Percentiles rank a stretch among this genome's conserved stretches.
These are phyloP conservation scores for Mactromeris polynyma DNA, from an alignment of 2,888 invertebrate genomes.

Conservation along the genomic window DNA sequence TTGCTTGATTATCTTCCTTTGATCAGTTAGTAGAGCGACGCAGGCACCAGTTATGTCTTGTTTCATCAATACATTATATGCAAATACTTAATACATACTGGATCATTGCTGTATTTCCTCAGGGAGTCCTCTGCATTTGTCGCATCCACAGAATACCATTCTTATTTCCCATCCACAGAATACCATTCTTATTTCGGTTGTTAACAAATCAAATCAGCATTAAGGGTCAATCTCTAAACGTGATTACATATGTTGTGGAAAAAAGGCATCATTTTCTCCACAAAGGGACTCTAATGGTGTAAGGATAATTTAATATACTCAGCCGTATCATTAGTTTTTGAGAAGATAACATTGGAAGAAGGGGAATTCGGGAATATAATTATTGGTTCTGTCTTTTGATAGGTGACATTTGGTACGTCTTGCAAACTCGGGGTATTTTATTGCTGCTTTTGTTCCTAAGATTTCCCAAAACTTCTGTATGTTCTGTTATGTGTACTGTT, in stretches of 20 bases:
- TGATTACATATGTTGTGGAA: slow-evolving; percentile 21
- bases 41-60: neutral
- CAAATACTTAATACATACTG: neutral
- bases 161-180: neutral
- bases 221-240: slow-evolving; percentile 24
- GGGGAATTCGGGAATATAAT: neutral
- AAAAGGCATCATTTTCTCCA: slow-evolving; percentile 7
- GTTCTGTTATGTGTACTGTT: no score
- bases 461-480: neutral
- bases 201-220: slow-evolving; percentile 39
- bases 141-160: neutral
- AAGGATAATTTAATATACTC: slow-evolving; percentile 12
- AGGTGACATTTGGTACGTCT: neutral
- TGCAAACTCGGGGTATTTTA: neutral
- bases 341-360: neutral
- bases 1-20: no score
- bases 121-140: neutral
- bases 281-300: neutral
- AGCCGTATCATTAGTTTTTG: slow-evolving; percentile 21
- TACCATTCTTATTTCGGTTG: neutral
- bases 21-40: no score
- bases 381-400: neutral
- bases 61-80: neutral
- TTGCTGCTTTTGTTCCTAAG: neutral
- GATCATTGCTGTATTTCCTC: neutral